Evolutionary conservation across 2,797 vertebrate genomes (phyloP), one percentile per base, ranked within the genome.

Genomic region (Lycodopsis pacificus): DNA sequence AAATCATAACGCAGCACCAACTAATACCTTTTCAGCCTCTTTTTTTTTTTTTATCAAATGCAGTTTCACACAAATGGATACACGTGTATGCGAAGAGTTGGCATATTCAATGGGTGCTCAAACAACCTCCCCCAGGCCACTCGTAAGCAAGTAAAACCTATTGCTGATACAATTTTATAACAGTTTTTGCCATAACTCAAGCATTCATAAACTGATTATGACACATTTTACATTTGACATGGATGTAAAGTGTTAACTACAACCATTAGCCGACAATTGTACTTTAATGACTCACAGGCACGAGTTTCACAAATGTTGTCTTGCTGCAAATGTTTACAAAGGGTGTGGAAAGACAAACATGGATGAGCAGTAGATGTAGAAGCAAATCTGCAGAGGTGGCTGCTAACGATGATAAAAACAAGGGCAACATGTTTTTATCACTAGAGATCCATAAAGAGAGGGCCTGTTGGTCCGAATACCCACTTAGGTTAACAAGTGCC

Each of bases 341-440:
- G 22, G 38, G n/a, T 74, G 42, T 44, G 12, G 65, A 76, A 38
- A 38, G 32, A 71, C 22, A 42, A 32, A 30, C 22, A 65, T n/a
- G 22, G 11, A 61, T 22, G 30, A 22, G 71, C 2, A 25, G 12
- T 0, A 17, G 32, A 19, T 49, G 42, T 4, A 44, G 10, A 44
- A 44, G 4, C 17, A 67, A 22, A 66, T 49, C 13, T 58, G 15
- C 34, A 22, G 36, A 56, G 13, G 8, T 71, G 51, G 15, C 14
- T 75, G 32, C 58, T 27, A 66, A 53, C 14, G 7, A 40, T 32
- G 40, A 42, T 27, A 25, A 61, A 53, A 42, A 48, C 27, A 56
- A 58, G 9, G 56, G n/a, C 63, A 64, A 53, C 36, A 27, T 71
- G 63, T 71, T 32, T 22, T 72, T 8, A 9, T 49, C 42, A 59